Base-by-base conservation (phyloP, 1,140 invertebrate genomes). In the Drosophila gunungcola region DNA sequence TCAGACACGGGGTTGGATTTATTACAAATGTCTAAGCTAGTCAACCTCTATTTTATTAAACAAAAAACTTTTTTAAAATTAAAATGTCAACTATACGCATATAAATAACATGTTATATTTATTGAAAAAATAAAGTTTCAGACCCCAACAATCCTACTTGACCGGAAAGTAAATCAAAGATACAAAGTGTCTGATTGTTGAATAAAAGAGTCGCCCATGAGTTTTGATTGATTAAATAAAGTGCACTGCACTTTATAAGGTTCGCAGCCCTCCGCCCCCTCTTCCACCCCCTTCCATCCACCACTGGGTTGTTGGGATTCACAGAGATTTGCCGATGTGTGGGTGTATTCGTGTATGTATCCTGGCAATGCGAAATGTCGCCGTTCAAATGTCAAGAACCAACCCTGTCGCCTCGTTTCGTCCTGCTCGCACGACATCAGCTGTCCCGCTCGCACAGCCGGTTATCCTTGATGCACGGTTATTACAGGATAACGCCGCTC, bases 161-260 rank as follows among this genome's bases (percentile, higher is more conserved):
- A 32, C n/a, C 10, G 46, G 25, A 16, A 36, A 39, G 29, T 63
- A 45, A 61, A 45, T 64, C 21, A 16, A 43, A 61, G 41, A 27
- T 43, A 64, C 62, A 52, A 65, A 53, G 61, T 68, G 39, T 29
- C 46, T 52, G 38, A 65, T 52, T 65, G 64, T 43, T 68, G 43
- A 56, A 70, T 72, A 72, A 70, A 36, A 27, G 52, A 57, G 43
- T 41, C 32, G 43, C 46, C 41, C 61, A 51, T 82, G 80, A 88
- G 67, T 84, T 89, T 89, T 84, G 85, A 90, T 89, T 89, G 84
- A 89, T 90, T 90, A 84, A 89, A 89, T 89, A 89, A 90, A 89
- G 85, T 84, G 85, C 78, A 84, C 63, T 78, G 80, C 84, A 80
- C 57, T 88, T 90, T 75, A 86, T 89, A 49, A 79, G 63, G 32